Conservation (phyloP, 1,140 invertebrate genomes). For the Saxidomus purpurata region DNA sequence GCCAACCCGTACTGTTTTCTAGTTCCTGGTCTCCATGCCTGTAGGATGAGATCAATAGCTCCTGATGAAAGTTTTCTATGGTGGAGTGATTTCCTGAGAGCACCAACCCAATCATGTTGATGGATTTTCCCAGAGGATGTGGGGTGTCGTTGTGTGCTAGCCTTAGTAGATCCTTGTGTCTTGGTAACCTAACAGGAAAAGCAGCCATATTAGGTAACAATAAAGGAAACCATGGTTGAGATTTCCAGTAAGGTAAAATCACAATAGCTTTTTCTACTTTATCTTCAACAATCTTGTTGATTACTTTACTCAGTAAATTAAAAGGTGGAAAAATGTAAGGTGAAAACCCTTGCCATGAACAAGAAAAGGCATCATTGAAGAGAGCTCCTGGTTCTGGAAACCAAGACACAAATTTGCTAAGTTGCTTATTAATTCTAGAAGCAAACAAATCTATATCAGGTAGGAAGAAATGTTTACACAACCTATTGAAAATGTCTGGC, state of each 20-base stretch:
- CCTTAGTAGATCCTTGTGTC: constrained; percentile 36
- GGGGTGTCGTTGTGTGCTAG: neutral
- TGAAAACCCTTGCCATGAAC: constrained; percentile 6
- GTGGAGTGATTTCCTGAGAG: neutral
- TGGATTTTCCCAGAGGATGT: constrained; percentile 9
- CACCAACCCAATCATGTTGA: neutral
- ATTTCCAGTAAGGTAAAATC: constrained; percentile 11
- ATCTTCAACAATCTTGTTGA: constrained; percentile 36
- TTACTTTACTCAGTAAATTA: neutral
- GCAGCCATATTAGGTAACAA: constrained; percentile 27
- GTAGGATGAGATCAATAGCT: constrained; percentile 3
- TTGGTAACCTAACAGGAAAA: constrained; percentile 55
- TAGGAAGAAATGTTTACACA: neutral
- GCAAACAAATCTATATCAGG: constrained; percentile 69
- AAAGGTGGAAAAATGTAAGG: constrained; percentile 58
- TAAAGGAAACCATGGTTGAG: constrained; percentile 39
- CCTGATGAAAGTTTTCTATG: neutral
- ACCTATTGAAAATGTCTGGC: constrained; percentile 46
- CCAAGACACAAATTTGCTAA: constrained; percentile 54
- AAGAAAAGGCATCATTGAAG: constrained; percentile 42
- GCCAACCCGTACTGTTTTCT: constrained; percentile 32
- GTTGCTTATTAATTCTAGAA: constrained; percentile 64
- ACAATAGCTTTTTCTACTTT: constrained; percentile 37
- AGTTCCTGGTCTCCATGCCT: constrained; percentile 13
- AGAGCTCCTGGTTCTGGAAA: constrained; percentile 53